A percentile compares a stretch with the other conserved stretches of the same genome.
Conservation (phyloP, 1,140 invertebrate species). For the Drosophila ogumai region DNA sequence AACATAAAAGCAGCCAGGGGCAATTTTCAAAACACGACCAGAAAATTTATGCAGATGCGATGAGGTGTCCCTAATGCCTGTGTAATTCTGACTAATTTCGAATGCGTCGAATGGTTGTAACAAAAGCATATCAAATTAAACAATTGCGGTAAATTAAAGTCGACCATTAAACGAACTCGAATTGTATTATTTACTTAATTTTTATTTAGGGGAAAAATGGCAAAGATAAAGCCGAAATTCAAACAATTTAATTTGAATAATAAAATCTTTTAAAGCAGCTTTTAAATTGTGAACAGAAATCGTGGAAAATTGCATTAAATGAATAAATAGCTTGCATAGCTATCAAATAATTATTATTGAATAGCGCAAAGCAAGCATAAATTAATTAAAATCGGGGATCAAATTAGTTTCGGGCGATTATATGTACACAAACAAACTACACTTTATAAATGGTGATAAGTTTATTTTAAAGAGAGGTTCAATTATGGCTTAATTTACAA, state of each 20-base stretch:
- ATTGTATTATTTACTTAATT: neutral
- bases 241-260: neutral
- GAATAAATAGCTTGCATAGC: neutral
- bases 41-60: conserved; percentile 50
- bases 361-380: conserved; percentile 4
- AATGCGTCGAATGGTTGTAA: conserved; percentile 9
- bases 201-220: neutral
- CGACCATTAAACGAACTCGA: neutral
- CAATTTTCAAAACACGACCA: conserved; percentile 19
- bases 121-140: conserved; percentile 21
- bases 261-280: neutral
- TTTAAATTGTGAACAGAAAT: neutral
- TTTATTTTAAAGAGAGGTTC: neutral
- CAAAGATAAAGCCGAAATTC: neutral
- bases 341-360: neutral
- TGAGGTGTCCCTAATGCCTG: conserved; percentile 42
- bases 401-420: neutral
- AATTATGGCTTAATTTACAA: neutral
- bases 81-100: conserved; percentile 42
- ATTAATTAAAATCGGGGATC: conserved; percentile 2
- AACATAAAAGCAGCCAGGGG: conserved; percentile 19
- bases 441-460: neutral
- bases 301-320: neutral
- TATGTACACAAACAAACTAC: neutral
- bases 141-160: conserved; percentile 27